Evolutionary conservation across 2,797 vertebrate genomes (phyloP).

Genomic region (Eleutherodactylus coqui): DNA sequence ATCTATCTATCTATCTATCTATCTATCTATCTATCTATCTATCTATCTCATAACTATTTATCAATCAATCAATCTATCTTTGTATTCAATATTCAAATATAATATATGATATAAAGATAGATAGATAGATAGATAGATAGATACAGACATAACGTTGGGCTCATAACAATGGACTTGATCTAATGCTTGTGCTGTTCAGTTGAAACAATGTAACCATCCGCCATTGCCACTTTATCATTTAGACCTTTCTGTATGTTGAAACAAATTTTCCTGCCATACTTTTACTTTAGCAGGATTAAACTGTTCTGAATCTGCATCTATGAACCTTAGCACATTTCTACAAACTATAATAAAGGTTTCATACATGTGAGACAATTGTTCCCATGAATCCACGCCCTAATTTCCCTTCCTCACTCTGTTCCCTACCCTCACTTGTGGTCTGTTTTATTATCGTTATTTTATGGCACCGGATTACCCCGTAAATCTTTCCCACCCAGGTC

Average conservation of each 20-base stretch:
- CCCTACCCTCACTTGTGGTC: conserved; percentile 26
- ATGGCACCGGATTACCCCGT: conserved; percentile 30
- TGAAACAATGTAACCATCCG: conserved; percentile 66
- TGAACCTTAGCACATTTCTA: conserved; percentile 26
- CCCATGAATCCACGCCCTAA: conserved; percentile 45
- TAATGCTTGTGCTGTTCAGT: conserved; percentile 54
- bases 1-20: conserved; percentile 8
- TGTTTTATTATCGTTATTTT: conserved; percentile 55
- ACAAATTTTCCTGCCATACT: background rate
- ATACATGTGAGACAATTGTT: conserved; percentile 1
- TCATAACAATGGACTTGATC: conserved; percentile 80
- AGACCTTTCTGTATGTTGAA: background rate
- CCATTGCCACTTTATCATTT: background rate
- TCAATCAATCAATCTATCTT: no score
- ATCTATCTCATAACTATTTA: background rate
- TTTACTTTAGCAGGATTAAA: background rate
- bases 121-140: conserved; percentile 29
- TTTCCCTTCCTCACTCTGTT: conserved; percentile 37
- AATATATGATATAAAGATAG: conserved; percentile 16
- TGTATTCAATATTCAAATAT: background rate
- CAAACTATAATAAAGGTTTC: conserved; percentile 31
- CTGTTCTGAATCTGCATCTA: background rate
- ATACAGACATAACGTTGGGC: conserved; percentile 60
- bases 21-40: conserved; percentile 3
- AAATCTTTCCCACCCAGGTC: conserved; percentile 22